Evolutionary conservation across 1,140 invertebrate genomes (phyloP).

Genomic region (Phortica variegata): DNA sequence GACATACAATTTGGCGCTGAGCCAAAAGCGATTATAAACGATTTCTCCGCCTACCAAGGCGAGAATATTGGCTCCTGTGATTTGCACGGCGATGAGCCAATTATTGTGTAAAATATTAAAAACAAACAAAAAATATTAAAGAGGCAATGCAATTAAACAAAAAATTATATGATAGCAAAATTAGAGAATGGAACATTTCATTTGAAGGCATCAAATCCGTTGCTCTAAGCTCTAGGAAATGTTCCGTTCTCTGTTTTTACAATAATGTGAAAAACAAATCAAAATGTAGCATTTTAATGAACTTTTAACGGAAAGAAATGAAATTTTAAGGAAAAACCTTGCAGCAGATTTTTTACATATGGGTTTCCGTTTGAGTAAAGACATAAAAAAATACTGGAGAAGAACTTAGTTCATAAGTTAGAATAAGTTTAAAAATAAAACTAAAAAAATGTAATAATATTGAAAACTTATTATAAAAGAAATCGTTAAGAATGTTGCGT

Average conservation of each 20-base stretch:
- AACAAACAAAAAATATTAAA: conserved; percentile 22
- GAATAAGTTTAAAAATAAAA: conserved; percentile 36
- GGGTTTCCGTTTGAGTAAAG: conserved; percentile 6
- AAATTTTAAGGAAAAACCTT: too few relatives aligned
- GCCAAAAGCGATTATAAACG: conserved; percentile 45
- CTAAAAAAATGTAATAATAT: conserved; percentile 12
- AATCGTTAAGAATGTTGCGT: conserved; percentile 26
- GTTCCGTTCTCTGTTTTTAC: too few relatives aligned
- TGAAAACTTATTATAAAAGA: too few relatives aligned
- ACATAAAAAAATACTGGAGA: conserved; percentile 1
- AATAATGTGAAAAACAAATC: too few relatives aligned
- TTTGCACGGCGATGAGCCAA: conserved; percentile 52
- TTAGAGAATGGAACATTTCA: too few relatives aligned
- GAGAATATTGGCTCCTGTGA: conserved; percentile 62
- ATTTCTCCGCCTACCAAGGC: conserved; percentile 61
- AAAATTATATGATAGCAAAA: conserved; percentile 2
- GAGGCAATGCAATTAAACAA: not conserved
- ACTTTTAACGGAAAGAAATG: too few relatives aligned
- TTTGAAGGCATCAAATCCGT: too few relatives aligned
- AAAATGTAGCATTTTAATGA: not conserved
- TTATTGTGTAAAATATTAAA: conserved; percentile 41
- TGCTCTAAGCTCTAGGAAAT: too few relatives aligned
- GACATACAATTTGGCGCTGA: conserved; percentile 54
- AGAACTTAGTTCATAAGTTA: conserved; percentile 32
- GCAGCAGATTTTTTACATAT: too few relatives aligned